These are phyloP conservation scores for Numenius phaeopus DNA, from an alignment of 2,797 vertebrate genomes.

Conservation along the genomic window DNA sequence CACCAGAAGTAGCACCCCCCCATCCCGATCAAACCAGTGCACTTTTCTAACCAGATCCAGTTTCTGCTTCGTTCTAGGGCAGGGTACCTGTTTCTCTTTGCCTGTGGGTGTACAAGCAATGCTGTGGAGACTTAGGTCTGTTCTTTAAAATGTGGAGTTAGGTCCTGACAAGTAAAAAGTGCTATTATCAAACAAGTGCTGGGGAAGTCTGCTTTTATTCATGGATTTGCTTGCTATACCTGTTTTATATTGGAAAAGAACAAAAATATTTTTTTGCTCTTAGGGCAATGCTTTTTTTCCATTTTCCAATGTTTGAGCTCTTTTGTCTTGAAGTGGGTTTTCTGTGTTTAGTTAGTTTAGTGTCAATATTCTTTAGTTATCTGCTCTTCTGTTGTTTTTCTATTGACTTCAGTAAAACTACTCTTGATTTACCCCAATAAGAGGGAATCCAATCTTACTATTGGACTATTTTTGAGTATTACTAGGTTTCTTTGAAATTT, in stretches of 20 bases:
- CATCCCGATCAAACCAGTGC: not conserved
- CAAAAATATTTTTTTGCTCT: not conserved
- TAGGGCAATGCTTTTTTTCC: not conserved
- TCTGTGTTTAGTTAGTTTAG: not conserved
- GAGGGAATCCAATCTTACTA: not conserved
- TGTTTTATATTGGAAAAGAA: not conserved
- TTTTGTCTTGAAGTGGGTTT: not conserved
- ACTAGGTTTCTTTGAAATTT: not conserved
- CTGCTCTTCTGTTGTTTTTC: not conserved
- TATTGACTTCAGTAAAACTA: not conserved
- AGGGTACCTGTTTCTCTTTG: not conserved
- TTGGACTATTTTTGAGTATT: not conserved
- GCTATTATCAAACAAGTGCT: not conserved
- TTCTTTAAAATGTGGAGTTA: not conserved
- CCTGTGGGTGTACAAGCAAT: not conserved
- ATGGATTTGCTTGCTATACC: not conserved
- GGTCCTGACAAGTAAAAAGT: not conserved
- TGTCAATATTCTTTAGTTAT: not conserved
- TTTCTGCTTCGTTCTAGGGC: not conserved
- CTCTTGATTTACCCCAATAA: not conserved
- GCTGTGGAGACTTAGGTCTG: not conserved
- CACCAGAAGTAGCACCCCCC: accelerated
- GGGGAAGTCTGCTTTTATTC: not conserved
- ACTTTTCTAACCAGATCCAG: not conserved
- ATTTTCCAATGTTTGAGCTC: not conserved